phyloP scores from a whole-genome alignment of 1,140 invertebrate genomes.

The Zaprionus capensis region DNA sequence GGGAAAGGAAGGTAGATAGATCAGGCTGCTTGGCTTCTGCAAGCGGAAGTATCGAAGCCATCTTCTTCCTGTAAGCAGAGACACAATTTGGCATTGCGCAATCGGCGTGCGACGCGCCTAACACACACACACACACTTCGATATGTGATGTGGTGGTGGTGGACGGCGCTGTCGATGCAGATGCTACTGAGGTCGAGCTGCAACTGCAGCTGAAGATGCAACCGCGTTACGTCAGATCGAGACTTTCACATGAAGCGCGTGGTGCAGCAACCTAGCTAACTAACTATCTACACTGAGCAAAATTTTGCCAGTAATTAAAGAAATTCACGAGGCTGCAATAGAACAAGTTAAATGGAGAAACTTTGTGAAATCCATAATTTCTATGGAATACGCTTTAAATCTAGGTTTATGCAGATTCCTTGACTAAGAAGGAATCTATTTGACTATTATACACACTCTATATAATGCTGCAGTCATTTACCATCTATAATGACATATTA shows the following conservation, averaged over 20 bases:
- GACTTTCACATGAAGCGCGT: constrained; percentile 43
- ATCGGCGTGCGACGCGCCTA: constrained; percentile 50
- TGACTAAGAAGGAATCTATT: no score
- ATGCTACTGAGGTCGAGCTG: constrained; percentile 6
- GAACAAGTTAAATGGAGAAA: background rate
- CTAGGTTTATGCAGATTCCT: no score
- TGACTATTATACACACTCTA: no score
- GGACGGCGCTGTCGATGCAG: background rate
- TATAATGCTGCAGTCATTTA: no score
- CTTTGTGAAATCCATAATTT: no score
- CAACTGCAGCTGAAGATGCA: constrained; percentile 58
- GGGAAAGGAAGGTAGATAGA: background rate
- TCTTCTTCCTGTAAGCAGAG: constrained; percentile 64
- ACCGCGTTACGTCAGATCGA: constrained; percentile 63
- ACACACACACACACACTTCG: constrained; percentile 40
- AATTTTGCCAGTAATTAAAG: background rate
- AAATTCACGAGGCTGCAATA: background rate
- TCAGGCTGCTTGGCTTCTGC: background rate
- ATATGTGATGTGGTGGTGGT: constrained; percentile 32
- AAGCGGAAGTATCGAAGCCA: constrained; percentile 61
- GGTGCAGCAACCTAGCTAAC: background rate
- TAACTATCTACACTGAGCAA: constrained; percentile 16
- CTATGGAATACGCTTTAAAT: no score
- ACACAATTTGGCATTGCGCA: constrained; percentile 73
- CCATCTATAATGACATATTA: no score